A percentile compares a stretch with the other conserved stretches of the same genome.
These are phyloP conservation scores for Muscicapa adusta DNA, from an alignment of 2,113 vertebrate genomes.

Conservation along the genomic window DNA sequence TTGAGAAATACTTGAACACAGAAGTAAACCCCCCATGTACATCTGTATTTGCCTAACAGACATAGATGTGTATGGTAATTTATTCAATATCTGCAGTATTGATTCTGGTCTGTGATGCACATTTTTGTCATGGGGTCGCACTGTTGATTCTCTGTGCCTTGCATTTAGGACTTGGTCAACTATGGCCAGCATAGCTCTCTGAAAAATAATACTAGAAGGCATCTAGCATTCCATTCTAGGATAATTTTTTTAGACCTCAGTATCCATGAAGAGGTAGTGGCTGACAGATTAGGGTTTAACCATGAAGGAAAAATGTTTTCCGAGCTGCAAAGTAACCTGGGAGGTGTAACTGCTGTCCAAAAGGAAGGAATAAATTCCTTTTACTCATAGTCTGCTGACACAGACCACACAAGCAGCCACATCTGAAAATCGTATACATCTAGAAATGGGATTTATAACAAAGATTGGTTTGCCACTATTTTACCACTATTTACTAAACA, in stretches of 20 bases:
- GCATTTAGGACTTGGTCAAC: background rate
- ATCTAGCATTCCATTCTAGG: background rate
- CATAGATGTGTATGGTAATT: background rate
- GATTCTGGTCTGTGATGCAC: background rate
- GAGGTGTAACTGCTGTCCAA: background rate
- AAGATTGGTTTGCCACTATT: background rate
- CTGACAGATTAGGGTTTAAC: background rate
- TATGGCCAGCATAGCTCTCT: background rate
- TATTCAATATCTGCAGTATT: background rate
- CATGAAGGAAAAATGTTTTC: background rate
- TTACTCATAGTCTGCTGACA: background rate
- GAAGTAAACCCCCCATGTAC: rapidly evolving
- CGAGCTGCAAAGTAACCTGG: background rate
- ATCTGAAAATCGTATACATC: background rate
- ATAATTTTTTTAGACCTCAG: background rate
- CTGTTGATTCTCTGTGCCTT: background rate
- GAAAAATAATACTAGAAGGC: background rate
- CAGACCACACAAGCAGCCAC: background rate
- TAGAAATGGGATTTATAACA: background rate
- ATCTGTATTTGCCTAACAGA: background rate
- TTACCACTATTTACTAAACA: background rate
- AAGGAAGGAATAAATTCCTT: background rate
- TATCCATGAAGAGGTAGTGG: background rate
- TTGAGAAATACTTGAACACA: background rate
- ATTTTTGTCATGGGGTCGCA: rapidly evolving